Evolutionary conservation across 2,113 vertebrate species (phyloP), one percentile per base, ranked within the genome.

Genomic region (Fregata magnificens): DNA sequence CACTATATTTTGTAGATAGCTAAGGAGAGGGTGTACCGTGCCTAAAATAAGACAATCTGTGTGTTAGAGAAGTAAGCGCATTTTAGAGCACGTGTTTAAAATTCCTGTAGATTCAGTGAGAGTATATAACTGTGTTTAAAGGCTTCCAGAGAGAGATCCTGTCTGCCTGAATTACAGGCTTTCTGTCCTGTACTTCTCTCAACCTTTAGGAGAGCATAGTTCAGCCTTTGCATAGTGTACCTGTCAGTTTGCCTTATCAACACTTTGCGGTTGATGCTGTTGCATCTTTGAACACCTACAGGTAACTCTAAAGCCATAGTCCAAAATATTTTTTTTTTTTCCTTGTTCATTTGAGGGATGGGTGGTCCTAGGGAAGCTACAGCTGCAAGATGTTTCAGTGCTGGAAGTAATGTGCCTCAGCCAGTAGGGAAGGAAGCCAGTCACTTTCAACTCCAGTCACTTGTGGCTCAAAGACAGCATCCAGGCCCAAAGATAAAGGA

Each of bases 391-490:
- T 78, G 16, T 82, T 95, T 42, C 17, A 9, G 34, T 47, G 36
- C 59, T 91, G 32, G 52, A 55, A 77, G 70, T 26, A 36, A 40
- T 4, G 28, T 86, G 44, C 86, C 82, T 94, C 36, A 59, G 66
- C 66, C 84, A 81, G 59, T 5, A 56, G 63, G 86, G 89, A 91
- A 73, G 67, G 21, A 70, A 91, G 74, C 89, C 87, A 82, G 36
- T 44, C 72, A 55, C 8, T 94, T 95, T 45, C 81, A 90, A 49
- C 45, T 77, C 66, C 50, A 85, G 49, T 71, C 40, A 26, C 79
- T 94, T 90, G 90, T 71, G 90, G 86, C 74, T 89, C 25, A 45
- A 94, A 92, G 82, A 78, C 79, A 88, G 63, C 81, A 85, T 56
- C 40, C 77, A 89, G 66, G 66, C 40, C 77, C 67, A 1, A 36